Evolutionary conservation across 1,140 invertebrate species (phyloP).

Genomic region (Drosophila biarmipes): DNA sequence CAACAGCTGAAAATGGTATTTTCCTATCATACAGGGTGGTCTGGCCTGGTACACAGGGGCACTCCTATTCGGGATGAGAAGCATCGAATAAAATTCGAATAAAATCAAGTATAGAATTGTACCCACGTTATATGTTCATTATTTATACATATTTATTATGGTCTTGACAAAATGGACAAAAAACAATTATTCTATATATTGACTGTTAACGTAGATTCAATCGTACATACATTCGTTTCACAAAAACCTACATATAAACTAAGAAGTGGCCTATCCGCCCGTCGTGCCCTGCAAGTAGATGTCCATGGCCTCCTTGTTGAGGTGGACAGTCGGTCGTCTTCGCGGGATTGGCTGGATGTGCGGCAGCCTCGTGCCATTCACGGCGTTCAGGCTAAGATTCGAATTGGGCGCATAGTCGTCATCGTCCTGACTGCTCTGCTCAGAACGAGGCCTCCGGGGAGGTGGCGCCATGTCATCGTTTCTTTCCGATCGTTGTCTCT

Average conservation of each 20-base stretch:
- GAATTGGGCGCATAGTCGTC: conserved; percentile 55
- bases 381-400: conserved; percentile 59
- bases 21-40: too few species aligned
- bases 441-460: background rate
- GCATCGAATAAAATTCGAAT: too few species aligned
- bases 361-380: conserved; percentile 65
- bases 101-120: too few species aligned
- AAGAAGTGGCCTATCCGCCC: conserved; percentile 6
- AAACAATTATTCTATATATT: too few species aligned
- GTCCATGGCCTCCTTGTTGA: conserved; percentile 44
- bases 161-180: too few species aligned
- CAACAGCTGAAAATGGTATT: too few species aligned
- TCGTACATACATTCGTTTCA: background rate
- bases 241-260: background rate
- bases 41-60: too few species aligned
- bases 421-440: background rate
- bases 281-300: conserved; percentile 68
- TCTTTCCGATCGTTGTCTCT: too few species aligned
- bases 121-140: too few species aligned
- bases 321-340: conserved; percentile 32
- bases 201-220: background rate
- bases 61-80: too few species aligned
- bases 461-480: background rate
- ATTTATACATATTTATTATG: too few species aligned
- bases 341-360: conserved; percentile 64